Evolutionary conservation across 2,797 vertebrate species (phyloP).

Genomic region (Urophycis tenuis): DNA sequence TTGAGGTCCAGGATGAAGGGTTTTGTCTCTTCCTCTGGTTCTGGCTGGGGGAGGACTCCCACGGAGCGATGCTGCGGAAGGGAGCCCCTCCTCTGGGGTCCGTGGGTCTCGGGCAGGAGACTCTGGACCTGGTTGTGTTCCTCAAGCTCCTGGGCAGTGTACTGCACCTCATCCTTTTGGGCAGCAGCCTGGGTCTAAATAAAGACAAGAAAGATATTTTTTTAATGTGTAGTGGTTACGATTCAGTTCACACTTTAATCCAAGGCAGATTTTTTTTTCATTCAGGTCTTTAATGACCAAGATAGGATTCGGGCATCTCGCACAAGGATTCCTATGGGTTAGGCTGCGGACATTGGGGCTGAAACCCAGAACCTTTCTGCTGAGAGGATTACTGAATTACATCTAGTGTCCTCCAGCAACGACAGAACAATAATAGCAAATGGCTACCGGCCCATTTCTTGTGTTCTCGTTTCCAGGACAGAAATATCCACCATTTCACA

Average conservation of each 20-base stretch:
- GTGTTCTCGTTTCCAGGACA: slow-evolving; percentile 31
- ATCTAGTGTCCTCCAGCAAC: neutral
- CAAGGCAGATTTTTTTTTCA: neutral
- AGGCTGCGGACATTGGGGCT: neutral
- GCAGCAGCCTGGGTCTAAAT: slow-evolving; percentile 59
- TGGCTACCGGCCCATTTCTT: neutral
- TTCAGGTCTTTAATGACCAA: neutral
- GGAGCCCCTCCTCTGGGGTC: slow-evolving; percentile 63
- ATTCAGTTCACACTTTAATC: neutral
- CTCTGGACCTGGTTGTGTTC: slow-evolving; percentile 69
- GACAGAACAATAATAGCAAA: neutral
- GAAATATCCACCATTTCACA: slow-evolving; percentile 35
- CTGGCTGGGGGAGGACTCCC: slow-evolving; percentile 52
- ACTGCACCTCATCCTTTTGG: slow-evolving; percentile 48
- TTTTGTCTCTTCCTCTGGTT: slow-evolving; percentile 67
- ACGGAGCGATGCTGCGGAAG: slow-evolving; percentile 65
- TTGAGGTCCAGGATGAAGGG: slow-evolving; percentile 83
- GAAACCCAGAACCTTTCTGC: neutral
- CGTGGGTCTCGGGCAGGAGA: slow-evolving; percentile 54
- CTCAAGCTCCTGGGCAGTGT: slow-evolving; percentile 48
- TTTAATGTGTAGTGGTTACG: neutral
- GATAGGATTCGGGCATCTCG: neutral
- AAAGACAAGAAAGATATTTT: neutral
- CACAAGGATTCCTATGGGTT: neutral
- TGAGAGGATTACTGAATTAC: neutral